Percentiles rank a stretch among this genome's conserved stretches.
Conservation (phyloP, 1,140 invertebrate genomes). For the Bombyx mori region DNA sequence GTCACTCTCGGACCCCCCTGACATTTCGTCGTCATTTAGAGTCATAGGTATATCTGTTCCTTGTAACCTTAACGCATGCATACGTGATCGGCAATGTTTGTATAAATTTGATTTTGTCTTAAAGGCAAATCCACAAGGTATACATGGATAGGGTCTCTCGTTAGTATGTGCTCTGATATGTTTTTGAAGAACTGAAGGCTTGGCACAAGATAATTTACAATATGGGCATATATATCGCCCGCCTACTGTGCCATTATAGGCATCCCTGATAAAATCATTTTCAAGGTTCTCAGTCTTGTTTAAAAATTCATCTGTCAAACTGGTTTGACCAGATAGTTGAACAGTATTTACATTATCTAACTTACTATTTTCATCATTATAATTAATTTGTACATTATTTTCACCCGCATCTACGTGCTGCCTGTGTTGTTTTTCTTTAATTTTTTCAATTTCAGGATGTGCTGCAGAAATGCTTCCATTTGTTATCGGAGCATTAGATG, state of each 20-base stretch:
- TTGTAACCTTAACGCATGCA: constrained; percentile 81
- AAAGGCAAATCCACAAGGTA: constrained; percentile 91
- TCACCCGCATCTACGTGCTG: constrained; percentile 31
- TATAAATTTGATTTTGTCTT: constrained; percentile 96
- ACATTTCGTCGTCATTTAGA: constrained; percentile 70
- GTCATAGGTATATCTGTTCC: constrained; percentile 69
- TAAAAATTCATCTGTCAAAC: constrained; percentile 65
- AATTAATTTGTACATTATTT: constrained; percentile 72
- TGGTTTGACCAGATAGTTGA: constrained; percentile 65
- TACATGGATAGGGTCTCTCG: constrained; percentile 91
- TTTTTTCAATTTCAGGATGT: constrained; percentile 63
- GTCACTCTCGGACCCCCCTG: constrained; percentile 69
- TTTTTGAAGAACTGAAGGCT: constrained; percentile 94
- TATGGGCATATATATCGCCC: constrained; percentile 87
- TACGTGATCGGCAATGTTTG: constrained; percentile 88
- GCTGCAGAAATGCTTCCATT: constrained; percentile 63
- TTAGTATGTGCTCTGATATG: constrained; percentile 94
- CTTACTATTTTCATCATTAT: constrained; percentile 62
- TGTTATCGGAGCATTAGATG: constrained; percentile 46
- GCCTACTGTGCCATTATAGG: constrained; percentile 49
- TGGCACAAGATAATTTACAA: constrained; percentile 90
- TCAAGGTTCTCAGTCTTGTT: constrained; percentile 68
- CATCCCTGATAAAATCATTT: constrained; percentile 67
- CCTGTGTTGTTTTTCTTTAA: constrained; percentile 45
- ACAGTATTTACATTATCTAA: constrained; percentile 68